Evolutionary conservation across 1,140 invertebrate species (phyloP), one percentile per base, ranked within the genome.

Genomic region (Parasteatoda tepidariorum): DNA sequence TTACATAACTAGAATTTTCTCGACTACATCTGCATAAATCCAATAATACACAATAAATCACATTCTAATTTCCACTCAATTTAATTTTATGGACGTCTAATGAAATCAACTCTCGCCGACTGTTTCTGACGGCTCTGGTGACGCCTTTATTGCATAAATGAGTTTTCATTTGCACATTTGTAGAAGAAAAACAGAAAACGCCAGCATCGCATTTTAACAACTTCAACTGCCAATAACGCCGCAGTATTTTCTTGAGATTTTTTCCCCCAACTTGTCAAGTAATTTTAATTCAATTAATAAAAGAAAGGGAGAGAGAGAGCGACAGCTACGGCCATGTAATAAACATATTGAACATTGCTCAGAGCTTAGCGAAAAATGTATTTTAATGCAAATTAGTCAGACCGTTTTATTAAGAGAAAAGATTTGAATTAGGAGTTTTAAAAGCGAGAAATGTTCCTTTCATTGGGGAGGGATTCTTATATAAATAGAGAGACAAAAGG

Each of bases 41-140:
- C 57, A 75, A 75, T 75, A 75, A 75, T 62, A 62, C 28, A 26
- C 48, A 57, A 75, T 75, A 75, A 75, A 75, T 75, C 73, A 62
- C 31, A 61, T 61, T 75, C 55, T 62, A 62, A 75, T 62, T 75
- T 75, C 73, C 57, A 61, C 73, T 75, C 57, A 34, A 75, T 75
- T 75, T 75, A 75, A 61, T 61, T 75, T 75, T 75, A 75, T 75
- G 73, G 57, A 24, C 31, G 57, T 38, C 41, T 62, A 75, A 75
- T 75, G 57, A 38, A 75, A 75, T 75, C 73, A 75, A 61, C n/a
- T 26, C 31, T 18, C 28, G 38, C 33, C 31, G 41, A 59, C 73
- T 75, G 73, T 22, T 11, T 34, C n/a, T 75, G 73, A 75, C 73
- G 31, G 61, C 18, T 62, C 57, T 24, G 33, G 38, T 41, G 73